phyloP scores from a whole-genome alignment of 2,113 vertebrate species.

The Phylloscopus trochilus region DNA sequence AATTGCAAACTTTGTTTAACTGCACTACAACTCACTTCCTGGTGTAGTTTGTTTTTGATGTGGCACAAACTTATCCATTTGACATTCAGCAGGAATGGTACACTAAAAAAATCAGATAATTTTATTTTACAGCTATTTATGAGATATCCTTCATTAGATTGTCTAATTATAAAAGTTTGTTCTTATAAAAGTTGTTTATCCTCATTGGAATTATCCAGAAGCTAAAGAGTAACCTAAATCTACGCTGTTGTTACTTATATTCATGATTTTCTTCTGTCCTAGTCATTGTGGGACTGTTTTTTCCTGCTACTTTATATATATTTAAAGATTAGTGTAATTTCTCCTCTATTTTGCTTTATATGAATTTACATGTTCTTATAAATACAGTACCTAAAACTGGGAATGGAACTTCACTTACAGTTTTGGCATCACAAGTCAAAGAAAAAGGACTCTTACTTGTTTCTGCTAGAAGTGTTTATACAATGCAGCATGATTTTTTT shows the following conservation, averaged over 20 bases:
- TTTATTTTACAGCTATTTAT: neutral
- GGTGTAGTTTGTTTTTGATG: neutral
- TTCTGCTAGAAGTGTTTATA: neutral
- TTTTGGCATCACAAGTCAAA: neutral
- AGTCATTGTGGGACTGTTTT: neutral
- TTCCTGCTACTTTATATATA: neutral
- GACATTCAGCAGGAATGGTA: neutral
- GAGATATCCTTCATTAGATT: neutral
- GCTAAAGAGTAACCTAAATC: neutral
- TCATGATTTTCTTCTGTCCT: neutral
- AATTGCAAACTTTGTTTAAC: neutral
- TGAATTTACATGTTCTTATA: neutral
- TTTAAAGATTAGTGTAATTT: neutral
- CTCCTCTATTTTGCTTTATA: neutral
- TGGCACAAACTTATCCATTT: accelerated
- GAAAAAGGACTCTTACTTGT: neutral
- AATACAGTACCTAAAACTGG: neutral
- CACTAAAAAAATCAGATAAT: neutral
- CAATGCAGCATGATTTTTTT: neutral
- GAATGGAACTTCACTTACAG: neutral
- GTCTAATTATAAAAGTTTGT: neutral
- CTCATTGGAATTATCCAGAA: neutral
- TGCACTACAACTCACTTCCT: neutral
- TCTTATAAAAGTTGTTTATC: neutral
- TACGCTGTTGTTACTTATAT: neutral